Conservation (phyloP, 2,113 vertebrate species). For the Balaenoptera acutorostrata region DNA sequence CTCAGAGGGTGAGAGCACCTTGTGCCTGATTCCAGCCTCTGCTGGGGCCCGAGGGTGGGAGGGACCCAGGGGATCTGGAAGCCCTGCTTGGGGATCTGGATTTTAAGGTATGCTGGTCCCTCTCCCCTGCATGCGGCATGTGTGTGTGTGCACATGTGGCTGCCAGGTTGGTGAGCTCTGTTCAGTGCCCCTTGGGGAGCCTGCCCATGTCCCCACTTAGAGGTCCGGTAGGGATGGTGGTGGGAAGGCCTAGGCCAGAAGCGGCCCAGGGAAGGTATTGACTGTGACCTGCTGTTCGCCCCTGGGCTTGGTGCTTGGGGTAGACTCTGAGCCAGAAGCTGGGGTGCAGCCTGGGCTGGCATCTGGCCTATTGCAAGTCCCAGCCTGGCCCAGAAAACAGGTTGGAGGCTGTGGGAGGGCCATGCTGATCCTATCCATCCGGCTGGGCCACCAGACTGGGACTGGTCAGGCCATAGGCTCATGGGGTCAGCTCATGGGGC, state of each 20-base stretch:
- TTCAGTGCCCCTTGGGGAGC: not conserved
- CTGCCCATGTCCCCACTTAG: not conserved
- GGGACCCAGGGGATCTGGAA: not conserved
- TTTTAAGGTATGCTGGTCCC: not conserved
- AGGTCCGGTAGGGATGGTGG: not conserved
- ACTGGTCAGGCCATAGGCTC: not conserved
- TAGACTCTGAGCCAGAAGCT: not conserved
- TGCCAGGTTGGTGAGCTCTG: not conserved
- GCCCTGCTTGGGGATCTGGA: not conserved
- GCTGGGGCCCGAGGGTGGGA: not conserved
- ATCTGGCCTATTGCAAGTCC: not conserved
- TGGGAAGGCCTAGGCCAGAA: not conserved
- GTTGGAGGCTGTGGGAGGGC: not conserved
- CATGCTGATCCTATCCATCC: not conserved
- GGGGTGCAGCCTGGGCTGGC: not conserved
- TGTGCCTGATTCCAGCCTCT: not conserved
- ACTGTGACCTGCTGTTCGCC: not conserved
- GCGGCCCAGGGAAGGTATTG: not conserved
- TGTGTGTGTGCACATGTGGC: not conserved
- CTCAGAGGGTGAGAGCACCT: not conserved
- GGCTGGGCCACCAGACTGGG: not conserved
- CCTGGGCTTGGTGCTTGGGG: not conserved
- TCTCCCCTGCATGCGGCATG: accelerated
- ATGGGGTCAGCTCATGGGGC: not conserved
- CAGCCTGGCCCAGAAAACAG: not conserved